Percentiles rank a stretch among this genome's conserved stretches.
These are phyloP conservation scores for Notospermus geniculatus DNA, from an alignment of 1,140 invertebrate species.

Conservation along the genomic window DNA sequence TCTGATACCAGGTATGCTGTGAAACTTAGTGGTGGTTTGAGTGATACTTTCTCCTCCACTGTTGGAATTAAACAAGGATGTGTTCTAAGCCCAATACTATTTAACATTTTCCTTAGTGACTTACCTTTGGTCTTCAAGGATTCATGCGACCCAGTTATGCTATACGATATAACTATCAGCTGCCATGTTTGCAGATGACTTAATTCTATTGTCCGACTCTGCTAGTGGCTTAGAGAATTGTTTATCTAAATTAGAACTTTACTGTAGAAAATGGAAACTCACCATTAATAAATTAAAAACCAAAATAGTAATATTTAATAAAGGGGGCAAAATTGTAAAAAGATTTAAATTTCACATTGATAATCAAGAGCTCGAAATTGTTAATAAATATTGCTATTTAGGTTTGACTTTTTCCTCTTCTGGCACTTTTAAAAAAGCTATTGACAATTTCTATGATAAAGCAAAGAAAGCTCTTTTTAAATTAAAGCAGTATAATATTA, in stretches of 20 bases:
- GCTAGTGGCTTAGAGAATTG: not conserved
- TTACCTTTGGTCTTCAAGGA: not conserved
- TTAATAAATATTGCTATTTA: not conserved
- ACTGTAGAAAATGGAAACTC: constrained; percentile 1
- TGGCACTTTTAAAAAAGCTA: not conserved
- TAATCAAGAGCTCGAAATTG: not conserved
- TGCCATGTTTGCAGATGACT: constrained; percentile 1
- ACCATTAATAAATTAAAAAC: not conserved
- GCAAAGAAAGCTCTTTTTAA: not conserved
- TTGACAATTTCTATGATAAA: not conserved
- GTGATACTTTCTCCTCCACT: not conserved
- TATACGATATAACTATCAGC: not conserved
- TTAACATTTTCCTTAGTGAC: not conserved
- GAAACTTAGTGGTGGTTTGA: not conserved
- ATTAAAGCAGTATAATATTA: not conserved
- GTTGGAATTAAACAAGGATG: constrained; percentile 3
- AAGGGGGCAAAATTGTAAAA: not conserved
- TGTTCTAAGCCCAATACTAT: constrained; percentile 3
- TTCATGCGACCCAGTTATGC: not conserved
- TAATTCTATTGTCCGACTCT: not conserved
- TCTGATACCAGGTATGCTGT: not conserved
- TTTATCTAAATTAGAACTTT: not conserved
- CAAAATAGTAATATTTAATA: not conserved
- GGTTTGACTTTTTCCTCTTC: not conserved
- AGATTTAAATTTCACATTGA: not conserved